Percentiles rank a stretch among this genome's conserved stretches.
phyloP scores from a whole-genome alignment of 2,797 vertebrate species.

The Fratercula arctica region DNA sequence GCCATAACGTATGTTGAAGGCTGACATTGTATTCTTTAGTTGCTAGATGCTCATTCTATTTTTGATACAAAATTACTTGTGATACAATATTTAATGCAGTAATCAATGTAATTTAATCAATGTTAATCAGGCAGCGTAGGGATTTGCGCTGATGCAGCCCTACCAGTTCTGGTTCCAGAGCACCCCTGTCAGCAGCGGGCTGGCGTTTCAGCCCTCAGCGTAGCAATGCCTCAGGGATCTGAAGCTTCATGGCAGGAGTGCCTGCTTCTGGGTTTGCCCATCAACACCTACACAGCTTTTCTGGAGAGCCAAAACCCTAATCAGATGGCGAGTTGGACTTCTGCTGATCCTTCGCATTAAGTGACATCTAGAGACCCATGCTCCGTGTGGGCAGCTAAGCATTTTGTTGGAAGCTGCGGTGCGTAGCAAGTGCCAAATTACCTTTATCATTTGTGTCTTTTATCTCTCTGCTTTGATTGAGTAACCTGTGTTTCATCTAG shows the following conservation, averaged over 20 bases:
- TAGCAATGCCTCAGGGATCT: neutral
- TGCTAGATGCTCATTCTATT: neutral
- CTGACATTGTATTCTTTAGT: neutral
- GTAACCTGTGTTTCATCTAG: neutral
- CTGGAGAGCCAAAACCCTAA: neutral
- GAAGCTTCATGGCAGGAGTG: neutral
- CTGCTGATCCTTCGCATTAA: neutral
- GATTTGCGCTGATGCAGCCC: neutral
- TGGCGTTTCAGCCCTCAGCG: accelerated
- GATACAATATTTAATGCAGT: neutral
- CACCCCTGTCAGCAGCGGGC: neutral
- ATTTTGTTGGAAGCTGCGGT: neutral
- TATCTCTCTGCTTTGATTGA: neutral
- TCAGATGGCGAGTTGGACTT: neutral
- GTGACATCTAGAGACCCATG: neutral
- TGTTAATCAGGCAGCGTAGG: neutral
- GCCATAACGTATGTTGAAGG: accelerated
- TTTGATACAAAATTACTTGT: neutral
- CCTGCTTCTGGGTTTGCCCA: neutral
- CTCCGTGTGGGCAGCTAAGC: neutral
- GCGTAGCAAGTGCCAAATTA: neutral
- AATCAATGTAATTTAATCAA: neutral
- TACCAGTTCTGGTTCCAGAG: neutral
- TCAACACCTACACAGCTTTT: neutral
- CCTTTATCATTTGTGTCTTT: neutral